Evolutionary conservation across 2,113 vertebrate genomes (phyloP), one percentile per base, ranked within the genome.

Genomic region (Mormoops blainvillei): DNA sequence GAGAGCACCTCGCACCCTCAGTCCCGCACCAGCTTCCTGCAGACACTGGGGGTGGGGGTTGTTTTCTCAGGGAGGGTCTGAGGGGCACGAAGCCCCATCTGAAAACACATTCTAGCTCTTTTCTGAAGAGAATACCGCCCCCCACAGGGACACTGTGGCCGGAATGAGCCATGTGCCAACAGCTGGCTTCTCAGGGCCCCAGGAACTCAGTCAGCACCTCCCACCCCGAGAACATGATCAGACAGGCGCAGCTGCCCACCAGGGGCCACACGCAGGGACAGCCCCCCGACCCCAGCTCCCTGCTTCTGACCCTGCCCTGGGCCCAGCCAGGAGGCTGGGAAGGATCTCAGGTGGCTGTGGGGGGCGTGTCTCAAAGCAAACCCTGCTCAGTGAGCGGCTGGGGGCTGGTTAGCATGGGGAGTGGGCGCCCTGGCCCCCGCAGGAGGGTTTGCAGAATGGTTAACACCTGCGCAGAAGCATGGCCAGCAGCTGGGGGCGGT

Each of bases 301-400:
- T 0, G 10, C 41, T 58, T 43, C 22, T 6, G 38, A 76, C 52
- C 2, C 4, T 28, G 13, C 9, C n/a, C 11, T 28, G 71, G 82
- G 81, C 20, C 58, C 18, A 22, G 19, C 43, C 2, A 2, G 6
- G 18, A 5, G 15, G 31, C 63, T 3, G 31, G n/a, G 33, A 19
- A 14, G 80, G 61, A 50, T 78, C 54, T 22, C 13, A n/a, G 36
- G 5, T 13, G 2, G 19, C 56, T 0, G 0, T 0, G 65, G 48
- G 14, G 26, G 31, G 1, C 3, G 0, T 2, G 13, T 14, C 0
- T 4, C 11, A 26, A 41, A 36, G 70, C 36, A 0, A 4, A 18
- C 5, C 6, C 14, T 19, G 4, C 13, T 28, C 7, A 0, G 3
- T 0, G 43, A 13, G 65, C 11, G 20, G 63, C 76, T 24, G 20